A percentile compares a stretch with the other conserved stretches of the same genome.
Evolutionary conservation across 2,113 vertebrate species (phyloP).

Genomic region (Mus pahari): DNA sequence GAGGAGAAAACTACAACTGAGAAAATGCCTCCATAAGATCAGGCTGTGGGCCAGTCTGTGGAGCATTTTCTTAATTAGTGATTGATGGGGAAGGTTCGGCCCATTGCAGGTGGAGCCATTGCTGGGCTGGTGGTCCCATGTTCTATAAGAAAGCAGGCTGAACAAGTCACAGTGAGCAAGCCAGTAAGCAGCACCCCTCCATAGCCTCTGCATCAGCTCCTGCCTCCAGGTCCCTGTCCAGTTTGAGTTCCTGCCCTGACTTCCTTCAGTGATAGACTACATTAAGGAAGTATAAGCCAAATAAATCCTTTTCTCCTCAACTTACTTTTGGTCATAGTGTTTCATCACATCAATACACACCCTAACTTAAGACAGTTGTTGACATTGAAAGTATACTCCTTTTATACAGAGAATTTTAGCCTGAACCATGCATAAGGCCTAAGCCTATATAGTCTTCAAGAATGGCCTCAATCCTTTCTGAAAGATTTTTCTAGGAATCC

Average conservation of each 20-base stretch:
- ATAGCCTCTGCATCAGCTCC: not conserved
- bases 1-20: not conserved
- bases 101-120: not conserved
- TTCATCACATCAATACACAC: not conserved
- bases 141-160: not conserved
- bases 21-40: not conserved
- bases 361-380: not conserved
- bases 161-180: not conserved
- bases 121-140: not conserved
- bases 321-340: not conserved
- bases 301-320: not conserved
- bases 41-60: not conserved
- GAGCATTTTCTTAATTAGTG: not conserved
- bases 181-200: not conserved
- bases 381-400: not conserved
- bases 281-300: not conserved
- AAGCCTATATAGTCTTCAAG: not conserved
- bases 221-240: not conserved
- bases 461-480: not conserved
- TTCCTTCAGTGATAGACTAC: not conserved
- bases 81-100: not conserved
- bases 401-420: not conserved
- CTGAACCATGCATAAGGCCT: not conserved
- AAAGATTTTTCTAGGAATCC: not conserved
- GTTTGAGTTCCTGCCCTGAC: not conserved